Conservation (phyloP, 30 jellyfish, hydroid and myxozoan genomes). For the Catostylus mosaicus region DNA sequence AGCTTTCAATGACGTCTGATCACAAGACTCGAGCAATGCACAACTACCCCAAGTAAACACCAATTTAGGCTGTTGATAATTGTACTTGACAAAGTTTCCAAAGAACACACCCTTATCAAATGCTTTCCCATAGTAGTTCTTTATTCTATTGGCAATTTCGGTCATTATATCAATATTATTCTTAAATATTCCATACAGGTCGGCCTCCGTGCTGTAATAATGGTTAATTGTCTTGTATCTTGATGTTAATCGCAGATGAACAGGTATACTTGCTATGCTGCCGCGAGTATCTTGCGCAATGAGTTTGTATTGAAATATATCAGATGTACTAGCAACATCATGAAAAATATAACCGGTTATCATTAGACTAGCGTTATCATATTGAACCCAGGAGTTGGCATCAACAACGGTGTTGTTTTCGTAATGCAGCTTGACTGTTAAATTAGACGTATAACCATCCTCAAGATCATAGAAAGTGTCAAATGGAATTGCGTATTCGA, state of each 20-base stretch:
- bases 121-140: constrained; percentile 10
- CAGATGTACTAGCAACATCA: neutral
- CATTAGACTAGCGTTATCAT: constrained; percentile 1
- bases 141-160: constrained; percentile 10
- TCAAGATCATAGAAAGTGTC: constrained; percentile 82
- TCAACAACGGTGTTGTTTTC: constrained; percentile 24
- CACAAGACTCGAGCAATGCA: constrained; percentile 75
- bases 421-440: constrained; percentile 20
- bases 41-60: constrained; percentile 79
- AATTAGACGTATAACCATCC: constrained; percentile 76
- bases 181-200: constrained; percentile 9
- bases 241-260: neutral
- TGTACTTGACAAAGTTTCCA: constrained; percentile 17
- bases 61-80: constrained; percentile 22
- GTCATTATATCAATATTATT: constrained; percentile 22
- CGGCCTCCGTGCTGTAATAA: constrained; percentile 35
- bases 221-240: neutral
- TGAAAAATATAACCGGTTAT: constrained; percentile 27
- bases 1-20: constrained; percentile 30
- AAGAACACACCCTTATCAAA: constrained; percentile 24
- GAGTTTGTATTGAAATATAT: constrained; percentile 6
- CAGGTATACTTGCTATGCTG: constrained; percentile 20
- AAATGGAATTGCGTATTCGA: constrained; percentile 51
- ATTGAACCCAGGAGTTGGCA: constrained; percentile 42
- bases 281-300: constrained; percentile 42